phyloP scores from a whole-genome alignment of 2,797 vertebrate genomes.

The Chelmon rostratus region DNA sequence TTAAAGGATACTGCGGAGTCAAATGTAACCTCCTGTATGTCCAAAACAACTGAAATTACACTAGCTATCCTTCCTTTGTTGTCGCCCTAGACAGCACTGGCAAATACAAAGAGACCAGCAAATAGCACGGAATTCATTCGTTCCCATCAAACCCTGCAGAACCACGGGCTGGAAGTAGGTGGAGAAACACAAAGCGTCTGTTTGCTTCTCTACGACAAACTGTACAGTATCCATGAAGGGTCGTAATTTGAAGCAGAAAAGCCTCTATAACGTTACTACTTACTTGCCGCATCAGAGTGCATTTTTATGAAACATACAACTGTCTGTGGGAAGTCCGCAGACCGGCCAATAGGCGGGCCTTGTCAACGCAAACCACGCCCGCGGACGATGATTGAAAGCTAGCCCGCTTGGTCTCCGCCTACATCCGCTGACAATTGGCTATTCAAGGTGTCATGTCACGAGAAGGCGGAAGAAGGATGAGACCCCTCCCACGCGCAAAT shows the following conservation, averaged over 20 bases:
- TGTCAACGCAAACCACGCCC: slow-evolving; percentile 74
- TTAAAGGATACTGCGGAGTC: background rate
- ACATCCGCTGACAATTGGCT: slow-evolving; percentile 51
- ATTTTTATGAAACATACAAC: slow-evolving; percentile 98
- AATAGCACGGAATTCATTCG: slow-evolving; percentile 73
- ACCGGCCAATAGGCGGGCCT: slow-evolving; percentile 89
- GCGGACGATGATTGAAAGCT: slow-evolving; percentile 56
- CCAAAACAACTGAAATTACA: slow-evolving; percentile 51
- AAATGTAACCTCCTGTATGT: slow-evolving; percentile 15
- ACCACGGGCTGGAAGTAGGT: slow-evolving; percentile 52
- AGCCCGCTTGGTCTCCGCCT: slow-evolving; percentile 45
- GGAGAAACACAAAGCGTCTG: slow-evolving; percentile 29
- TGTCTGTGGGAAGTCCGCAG: slow-evolving; percentile 89
- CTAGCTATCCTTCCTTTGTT: slow-evolving; percentile 79
- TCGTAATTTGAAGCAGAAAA: slow-evolving; percentile 52
- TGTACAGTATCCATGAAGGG: background rate
- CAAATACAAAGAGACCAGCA: slow-evolving; percentile 85
- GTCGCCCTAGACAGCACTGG: slow-evolving; percentile 75
- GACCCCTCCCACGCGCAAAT: slow-evolving; percentile 38
- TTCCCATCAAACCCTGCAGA: slow-evolving; percentile 66
- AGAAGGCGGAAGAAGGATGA: slow-evolving; percentile 12
- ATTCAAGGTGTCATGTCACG: slow-evolving; percentile 36
- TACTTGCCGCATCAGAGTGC: slow-evolving; percentile 99
- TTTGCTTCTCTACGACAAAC: slow-evolving; percentile 9
- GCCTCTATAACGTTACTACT: slow-evolving; percentile 84